These are phyloP conservation scores for Pluvianellus socialis DNA, from an alignment of 2,113 vertebrate species.

Conservation along the genomic window DNA sequence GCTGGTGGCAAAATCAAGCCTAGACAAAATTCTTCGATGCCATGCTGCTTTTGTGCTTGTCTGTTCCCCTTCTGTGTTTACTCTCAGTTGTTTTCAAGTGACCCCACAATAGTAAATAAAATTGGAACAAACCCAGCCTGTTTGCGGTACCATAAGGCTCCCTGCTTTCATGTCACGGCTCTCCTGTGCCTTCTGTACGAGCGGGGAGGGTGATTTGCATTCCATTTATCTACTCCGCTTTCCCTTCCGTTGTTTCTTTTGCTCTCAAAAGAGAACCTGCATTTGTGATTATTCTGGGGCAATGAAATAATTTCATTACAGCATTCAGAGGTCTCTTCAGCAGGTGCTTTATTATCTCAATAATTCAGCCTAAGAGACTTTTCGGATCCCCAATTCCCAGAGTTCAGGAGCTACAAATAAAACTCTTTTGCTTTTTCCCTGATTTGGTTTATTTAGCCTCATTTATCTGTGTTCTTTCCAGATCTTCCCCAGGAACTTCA, in stretches of 20 bases:
- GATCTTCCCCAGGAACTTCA: constrained; percentile 52
- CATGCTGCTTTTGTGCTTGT: background rate
- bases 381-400: constrained; percentile 45
- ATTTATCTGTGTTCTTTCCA: constrained; percentile 45
- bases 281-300: constrained; percentile 55
- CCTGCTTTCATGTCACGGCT: background rate
- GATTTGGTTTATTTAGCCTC: constrained; percentile 58
- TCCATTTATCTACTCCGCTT: background rate
- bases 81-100: background rate
- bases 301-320: constrained; percentile 60
- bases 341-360: constrained; percentile 67
- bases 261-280: constrained; percentile 36
- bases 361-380: constrained; percentile 63
- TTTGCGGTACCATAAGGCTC: background rate
- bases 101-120: background rate
- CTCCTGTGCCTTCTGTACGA: background rate
- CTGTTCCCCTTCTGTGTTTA: background rate
- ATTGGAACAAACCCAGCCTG: background rate
- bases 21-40: accelerated
- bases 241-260: background rate
- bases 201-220: constrained; percentile 21
- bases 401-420: constrained; percentile 69
- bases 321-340: constrained; percentile 48
- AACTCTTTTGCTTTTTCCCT: constrained; percentile 38
- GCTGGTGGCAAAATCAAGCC: background rate